Evolutionary conservation across 2,113 vertebrate genomes (phyloP).

Genomic region (Antigone vipio): DNA sequence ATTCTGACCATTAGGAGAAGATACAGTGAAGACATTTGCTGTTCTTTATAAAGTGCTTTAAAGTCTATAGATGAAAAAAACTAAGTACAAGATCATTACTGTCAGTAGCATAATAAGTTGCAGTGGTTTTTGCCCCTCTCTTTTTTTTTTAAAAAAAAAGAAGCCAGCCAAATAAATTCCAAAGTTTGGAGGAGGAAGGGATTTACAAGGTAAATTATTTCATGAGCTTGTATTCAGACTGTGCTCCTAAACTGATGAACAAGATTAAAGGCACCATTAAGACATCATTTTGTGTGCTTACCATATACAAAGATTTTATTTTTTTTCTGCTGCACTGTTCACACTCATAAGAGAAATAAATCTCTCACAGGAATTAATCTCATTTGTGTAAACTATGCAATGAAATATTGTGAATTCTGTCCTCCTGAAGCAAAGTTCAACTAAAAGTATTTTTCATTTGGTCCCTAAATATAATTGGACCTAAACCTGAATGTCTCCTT

Average conservation of each 20-base stretch:
- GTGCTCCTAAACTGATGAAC: neutral
- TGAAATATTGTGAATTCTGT: neutral
- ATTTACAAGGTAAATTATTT: neutral
- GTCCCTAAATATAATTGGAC: neutral
- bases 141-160: too few relatives aligned
- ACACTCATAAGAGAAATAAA: conserved; percentile 47
- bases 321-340: conserved; percentile 36
- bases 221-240: neutral
- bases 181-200: neutral
- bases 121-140: neutral
- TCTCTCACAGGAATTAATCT: conserved; percentile 48
- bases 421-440: neutral
- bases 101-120: neutral
- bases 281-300: conserved; percentile 44
- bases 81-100: neutral
- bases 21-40: neutral
- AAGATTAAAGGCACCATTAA: conserved; percentile 38
- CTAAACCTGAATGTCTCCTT: neutral
- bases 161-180: neutral
- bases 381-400: neutral
- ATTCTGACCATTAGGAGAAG: neutral
- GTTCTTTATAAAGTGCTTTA: neutral
- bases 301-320: neutral
- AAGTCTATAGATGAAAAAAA: neutral
- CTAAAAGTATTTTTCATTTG: neutral